These are phyloP conservation scores for Crambe crambe DNA, from an alignment of 37 sponge, comb jelly and placozoan genomes.

Conservation along the genomic window DNA sequence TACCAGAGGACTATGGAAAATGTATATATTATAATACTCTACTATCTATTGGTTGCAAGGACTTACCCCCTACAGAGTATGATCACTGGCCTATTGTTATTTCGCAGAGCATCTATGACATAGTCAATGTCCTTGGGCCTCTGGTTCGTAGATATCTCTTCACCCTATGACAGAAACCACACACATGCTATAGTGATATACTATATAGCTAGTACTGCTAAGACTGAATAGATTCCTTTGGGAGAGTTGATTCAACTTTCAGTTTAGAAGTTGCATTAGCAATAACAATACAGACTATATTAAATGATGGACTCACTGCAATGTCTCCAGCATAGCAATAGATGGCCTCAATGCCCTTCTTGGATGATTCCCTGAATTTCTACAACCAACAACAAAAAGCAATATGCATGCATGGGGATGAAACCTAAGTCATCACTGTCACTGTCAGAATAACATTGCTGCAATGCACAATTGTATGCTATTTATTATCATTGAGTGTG, in stretches of 20 bases:
- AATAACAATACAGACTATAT: no score
- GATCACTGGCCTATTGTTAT: conserved; percentile 23
- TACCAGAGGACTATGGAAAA: not conserved
- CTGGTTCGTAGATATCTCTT: conserved; percentile 25
- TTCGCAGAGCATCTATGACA: conserved; percentile 31
- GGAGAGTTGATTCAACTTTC: no score
- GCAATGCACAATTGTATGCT: no score
- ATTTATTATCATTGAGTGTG: no score
- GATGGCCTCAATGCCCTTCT: not conserved
- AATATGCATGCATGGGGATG: not conserved
- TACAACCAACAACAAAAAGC: not conserved
- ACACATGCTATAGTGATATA: not conserved
- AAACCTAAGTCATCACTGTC: not conserved
- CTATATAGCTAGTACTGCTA: not conserved
- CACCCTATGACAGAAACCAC: conserved; percentile 10
- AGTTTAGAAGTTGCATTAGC: no score
- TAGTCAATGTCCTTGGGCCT: conserved; percentile 40
- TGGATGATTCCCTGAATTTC: conserved; percentile 1
- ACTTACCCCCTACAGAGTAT: conserved; percentile 45
- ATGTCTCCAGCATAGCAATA: conserved; percentile 44
- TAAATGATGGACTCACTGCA: not conserved
- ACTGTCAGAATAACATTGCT: no score
- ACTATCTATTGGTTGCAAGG: not conserved
- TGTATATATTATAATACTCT: no score
- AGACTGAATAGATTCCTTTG: no score